A percentile compares a stretch with the other conserved stretches of the same genome.
Evolutionary conservation across 2,113 vertebrate genomes (phyloP).

Genomic region (Aepyceros melampus): DNA sequence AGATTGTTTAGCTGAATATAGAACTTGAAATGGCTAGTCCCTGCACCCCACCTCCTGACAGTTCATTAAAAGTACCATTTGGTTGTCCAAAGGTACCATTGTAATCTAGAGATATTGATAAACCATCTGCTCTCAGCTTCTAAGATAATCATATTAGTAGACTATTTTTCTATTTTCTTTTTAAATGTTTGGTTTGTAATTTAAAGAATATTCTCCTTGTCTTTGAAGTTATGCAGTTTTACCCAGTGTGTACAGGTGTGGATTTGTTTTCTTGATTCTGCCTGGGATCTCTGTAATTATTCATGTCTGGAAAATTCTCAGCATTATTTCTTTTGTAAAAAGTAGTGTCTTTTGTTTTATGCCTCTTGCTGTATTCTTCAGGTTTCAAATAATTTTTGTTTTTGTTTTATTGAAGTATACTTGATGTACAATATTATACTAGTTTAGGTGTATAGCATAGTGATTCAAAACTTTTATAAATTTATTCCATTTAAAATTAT

Average conservation of each 20-base stretch:
- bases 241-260: neutral
- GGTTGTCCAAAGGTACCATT: neutral
- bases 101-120: neutral
- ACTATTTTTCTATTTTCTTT: neutral
- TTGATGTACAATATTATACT: neutral
- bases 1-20: neutral
- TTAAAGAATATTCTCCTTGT: neutral
- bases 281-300: neutral
- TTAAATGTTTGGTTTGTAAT: constrained; percentile 3
- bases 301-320: neutral
- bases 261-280: neutral
- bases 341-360: neutral
- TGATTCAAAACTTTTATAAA: neutral
- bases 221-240: neutral
- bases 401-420: neutral
- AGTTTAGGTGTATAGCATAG: neutral
- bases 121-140: neutral
- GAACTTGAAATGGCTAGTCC: neutral
- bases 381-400: neutral
- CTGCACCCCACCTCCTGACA: neutral
- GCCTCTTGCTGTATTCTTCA: neutral
- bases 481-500: neutral
- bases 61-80: neutral
- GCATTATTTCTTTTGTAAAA: neutral
- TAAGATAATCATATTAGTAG: neutral